Base-by-base conservation (phyloP, 1,140 invertebrate species). In the Lepidurus apus region DNA sequence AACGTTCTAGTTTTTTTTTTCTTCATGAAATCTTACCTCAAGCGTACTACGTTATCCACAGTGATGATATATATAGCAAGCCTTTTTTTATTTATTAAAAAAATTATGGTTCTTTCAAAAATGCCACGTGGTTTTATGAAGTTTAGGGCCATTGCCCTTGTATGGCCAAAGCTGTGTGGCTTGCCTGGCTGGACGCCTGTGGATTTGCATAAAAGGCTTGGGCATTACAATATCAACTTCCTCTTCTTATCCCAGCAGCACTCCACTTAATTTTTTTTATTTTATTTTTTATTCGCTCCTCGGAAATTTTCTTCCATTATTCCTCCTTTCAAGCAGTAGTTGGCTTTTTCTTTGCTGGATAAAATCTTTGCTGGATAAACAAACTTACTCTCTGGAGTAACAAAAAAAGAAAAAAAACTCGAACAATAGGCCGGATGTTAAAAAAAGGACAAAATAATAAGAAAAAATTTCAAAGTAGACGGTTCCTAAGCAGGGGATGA, bases 171-270 rank as follows among this genome's bases (percentile, higher is more conserved):
- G 53, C 21, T 65, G 1, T 17, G 13, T 13, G 53, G 13, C 53
- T 65, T 17, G 13, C 9, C 53, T 65, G 21, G 53, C 53, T 65
- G 53, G 53, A 65, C 53, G 53, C 53, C 53, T 21, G 53, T 65
- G 53, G 53, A 34, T 65, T 65, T 21, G n/a, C 53, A 11, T 65
- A 21, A 21, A 65, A 11, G 53, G 17, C 53, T 65, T 65, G 13
- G 53, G 13, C 21, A 65, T 65, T 65, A 65, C 13, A 65, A 65
- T 65, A 65, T 65, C 53, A 65, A 65, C 53, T 65, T 65, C 53
- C 53, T 65, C 45, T 47, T 47, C 45, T 47, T 47, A 47, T 47
- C 4, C 13, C 53, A 65, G 53, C 53, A 65, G 53, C 13, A 7
- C 9, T 65, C 53, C 53, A 65, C 53, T 65, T 65, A 21, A 7